phyloP scores from a whole-genome alignment of 2,888 invertebrate genomes.

The Pristionchus arcanus region DNA sequence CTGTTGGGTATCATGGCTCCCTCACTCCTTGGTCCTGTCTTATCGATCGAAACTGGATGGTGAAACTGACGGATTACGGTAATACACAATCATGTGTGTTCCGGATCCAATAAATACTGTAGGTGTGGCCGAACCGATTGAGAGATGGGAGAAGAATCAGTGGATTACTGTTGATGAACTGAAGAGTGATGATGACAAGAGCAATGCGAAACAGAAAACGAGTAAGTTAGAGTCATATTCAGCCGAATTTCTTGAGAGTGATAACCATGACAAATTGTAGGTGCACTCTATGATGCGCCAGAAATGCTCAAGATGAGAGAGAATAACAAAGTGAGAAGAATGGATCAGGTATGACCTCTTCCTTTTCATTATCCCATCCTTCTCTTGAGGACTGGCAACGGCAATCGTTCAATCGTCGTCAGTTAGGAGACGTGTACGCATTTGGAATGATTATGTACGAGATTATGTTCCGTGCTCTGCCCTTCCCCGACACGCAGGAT shows the following conservation, averaged over 20 bases:
- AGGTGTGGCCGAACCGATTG: conserved; percentile 74
- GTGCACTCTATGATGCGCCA: conserved; percentile 73
- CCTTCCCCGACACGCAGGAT: conserved; percentile 73
- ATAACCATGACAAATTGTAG: too few relatives aligned
- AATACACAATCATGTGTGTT: not conserved
- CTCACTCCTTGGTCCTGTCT: conserved; percentile 71
- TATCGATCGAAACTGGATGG: conserved; percentile 72
- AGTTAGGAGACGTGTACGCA: conserved; percentile 76
- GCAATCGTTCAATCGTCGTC: conserved; percentile 57
- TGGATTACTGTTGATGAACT: conserved; percentile 67
- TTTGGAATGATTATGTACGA: conserved; percentile 77
- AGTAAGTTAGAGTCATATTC: too few relatives aligned
- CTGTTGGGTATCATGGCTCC: conserved; percentile 69
- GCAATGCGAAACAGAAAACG: conserved; percentile 73
- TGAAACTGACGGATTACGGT: conserved; percentile 71
- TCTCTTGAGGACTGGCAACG: conserved; percentile 6
- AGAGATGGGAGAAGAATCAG: conserved; percentile 77
- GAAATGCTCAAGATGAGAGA: conserved; percentile 78
- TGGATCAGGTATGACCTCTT: conserved; percentile 64
- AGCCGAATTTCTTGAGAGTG: too few relatives aligned
- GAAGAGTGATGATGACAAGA: conserved; percentile 71
- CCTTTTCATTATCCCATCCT: not conserved
- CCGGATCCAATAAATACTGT: not conserved
- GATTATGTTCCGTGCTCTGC: conserved; percentile 75
- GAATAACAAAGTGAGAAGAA: conserved; percentile 67